Conservation (phyloP, 2,888 invertebrate genomes). For the Hirtodrosophila histrioides region DNA sequence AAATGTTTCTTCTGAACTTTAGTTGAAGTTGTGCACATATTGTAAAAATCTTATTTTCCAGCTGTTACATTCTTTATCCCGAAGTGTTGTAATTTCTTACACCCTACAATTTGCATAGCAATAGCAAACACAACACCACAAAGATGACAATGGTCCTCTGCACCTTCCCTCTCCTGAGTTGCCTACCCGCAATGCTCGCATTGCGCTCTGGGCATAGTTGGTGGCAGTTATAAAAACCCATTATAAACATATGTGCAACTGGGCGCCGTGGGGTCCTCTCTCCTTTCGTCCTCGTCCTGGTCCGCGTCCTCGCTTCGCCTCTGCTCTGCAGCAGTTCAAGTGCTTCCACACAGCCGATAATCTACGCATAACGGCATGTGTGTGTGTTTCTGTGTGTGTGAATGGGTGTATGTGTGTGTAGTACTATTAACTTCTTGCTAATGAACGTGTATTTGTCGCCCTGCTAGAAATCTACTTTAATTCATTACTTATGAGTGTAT, state of each 20-base stretch:
- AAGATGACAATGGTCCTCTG: slow-evolving; percentile 28
- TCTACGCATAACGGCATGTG: slow-evolving; percentile 13
- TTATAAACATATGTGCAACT: slow-evolving; percentile 74
- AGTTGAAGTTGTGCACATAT: no score
- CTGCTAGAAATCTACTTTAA: no score
- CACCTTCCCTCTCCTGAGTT: neutral
- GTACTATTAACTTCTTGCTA: slow-evolving; percentile 18
- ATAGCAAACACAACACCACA: slow-evolving; percentile 22
- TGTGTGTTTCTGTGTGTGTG: slow-evolving; percentile 19
- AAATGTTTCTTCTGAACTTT: no score
- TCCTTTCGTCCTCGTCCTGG: neutral
- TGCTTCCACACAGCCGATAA: slow-evolving; percentile 24
- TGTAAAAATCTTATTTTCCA: no score
- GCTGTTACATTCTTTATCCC: neutral
- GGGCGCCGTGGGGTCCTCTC: slow-evolving; percentile 3
- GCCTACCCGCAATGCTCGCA: slow-evolving; percentile 1
- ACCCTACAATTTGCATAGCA: slow-evolving; percentile 14
- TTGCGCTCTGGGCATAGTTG: slow-evolving; percentile 32
- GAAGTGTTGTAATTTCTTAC: slow-evolving; percentile 3
- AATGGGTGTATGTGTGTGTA: slow-evolving; percentile 1
- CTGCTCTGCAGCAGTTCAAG: slow-evolving; percentile 45
- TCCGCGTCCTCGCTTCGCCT: no score
- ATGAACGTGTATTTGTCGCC: slow-evolving; percentile 35
- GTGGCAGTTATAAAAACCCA: slow-evolving; percentile 73
- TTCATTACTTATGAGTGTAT: no score